Evolutionary conservation across 2,888 invertebrate species (phyloP).

Genomic region (Athalia cordata): DNA sequence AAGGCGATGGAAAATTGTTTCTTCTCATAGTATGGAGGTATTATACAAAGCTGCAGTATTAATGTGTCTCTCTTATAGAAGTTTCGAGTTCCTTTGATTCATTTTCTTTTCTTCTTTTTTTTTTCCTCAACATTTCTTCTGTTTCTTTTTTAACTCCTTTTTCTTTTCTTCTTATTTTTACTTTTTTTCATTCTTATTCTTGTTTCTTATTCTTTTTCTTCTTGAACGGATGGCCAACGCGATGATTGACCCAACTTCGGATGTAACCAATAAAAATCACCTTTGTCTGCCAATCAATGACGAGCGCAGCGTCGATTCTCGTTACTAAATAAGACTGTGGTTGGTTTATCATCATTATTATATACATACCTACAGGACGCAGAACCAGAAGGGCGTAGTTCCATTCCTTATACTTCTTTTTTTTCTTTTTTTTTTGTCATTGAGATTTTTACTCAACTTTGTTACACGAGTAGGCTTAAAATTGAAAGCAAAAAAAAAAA

Average conservation of each 20-base stretch:
- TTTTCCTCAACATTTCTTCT: not conserved
- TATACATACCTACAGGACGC: no score
- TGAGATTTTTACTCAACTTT: not conserved
- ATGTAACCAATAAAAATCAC: conserved; percentile 21
- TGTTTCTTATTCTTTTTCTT: no score
- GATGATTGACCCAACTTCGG: not conserved
- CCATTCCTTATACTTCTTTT: no score
- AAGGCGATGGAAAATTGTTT: not conserved
- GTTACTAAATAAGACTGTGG: no score
- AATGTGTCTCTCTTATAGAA: not conserved
- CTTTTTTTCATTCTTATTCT: no score
- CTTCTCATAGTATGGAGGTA: not conserved
- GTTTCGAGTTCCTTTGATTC: not conserved
- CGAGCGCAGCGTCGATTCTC: no score
- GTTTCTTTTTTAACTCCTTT: not conserved
- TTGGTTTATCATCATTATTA: no score
- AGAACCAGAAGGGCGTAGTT: no score
- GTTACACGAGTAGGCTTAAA: not conserved
- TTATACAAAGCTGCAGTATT: not conserved
- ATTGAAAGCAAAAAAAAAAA: not conserved
- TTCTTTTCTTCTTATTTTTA: no score
- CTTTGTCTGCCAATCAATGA: conserved; percentile 12
- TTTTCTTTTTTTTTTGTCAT: no score
- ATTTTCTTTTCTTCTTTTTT: not conserved
- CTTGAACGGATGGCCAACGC: no score